Conservation (phyloP, 2,888 invertebrate species). For the Plagodis pulveraria region DNA sequence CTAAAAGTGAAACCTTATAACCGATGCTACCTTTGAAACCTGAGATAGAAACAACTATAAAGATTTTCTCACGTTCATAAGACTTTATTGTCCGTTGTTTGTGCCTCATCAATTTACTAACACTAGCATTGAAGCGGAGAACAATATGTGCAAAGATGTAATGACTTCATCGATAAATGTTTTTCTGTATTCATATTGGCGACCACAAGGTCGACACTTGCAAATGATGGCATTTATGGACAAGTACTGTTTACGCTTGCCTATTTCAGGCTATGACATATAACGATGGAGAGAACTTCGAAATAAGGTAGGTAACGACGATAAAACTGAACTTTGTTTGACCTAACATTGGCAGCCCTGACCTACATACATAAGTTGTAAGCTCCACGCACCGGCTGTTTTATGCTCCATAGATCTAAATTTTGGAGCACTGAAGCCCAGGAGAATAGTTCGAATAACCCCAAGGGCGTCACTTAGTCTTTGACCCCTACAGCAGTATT, state of each 20-base stretch:
- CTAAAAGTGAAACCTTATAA: conserved; percentile 11
- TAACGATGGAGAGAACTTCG: conserved; percentile 21
- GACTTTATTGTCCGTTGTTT: conserved; percentile 7
- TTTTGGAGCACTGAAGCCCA: no score
- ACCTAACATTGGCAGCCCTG: no score
- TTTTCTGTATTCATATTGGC: conserved; percentile 1
- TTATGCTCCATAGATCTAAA: no score
- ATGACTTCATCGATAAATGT: conserved; percentile 20
- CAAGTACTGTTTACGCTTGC: conserved; percentile 13
- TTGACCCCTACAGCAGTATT: no score
- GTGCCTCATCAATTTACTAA: conserved; percentile 21
- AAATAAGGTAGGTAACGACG: conserved; percentile 16
- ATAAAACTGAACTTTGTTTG: not conserved
- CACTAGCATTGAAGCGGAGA: conserved; percentile 17
- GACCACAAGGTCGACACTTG: conserved; percentile 30
- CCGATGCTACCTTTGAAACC: conserved; percentile 10
- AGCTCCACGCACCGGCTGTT: no score
- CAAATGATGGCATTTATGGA: conserved; percentile 25
- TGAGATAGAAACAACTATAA: conserved; percentile 1
- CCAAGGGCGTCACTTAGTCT: no score
- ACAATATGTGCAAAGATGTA: conserved; percentile 21
- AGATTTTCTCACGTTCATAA: conserved; percentile 23
- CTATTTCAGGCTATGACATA: conserved; percentile 32
- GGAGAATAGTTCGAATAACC: no score
- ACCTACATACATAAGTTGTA: no score